Evolutionary conservation across 1,140 invertebrate genomes (phyloP).

Genomic region (Wiebesia pumilae): DNA sequence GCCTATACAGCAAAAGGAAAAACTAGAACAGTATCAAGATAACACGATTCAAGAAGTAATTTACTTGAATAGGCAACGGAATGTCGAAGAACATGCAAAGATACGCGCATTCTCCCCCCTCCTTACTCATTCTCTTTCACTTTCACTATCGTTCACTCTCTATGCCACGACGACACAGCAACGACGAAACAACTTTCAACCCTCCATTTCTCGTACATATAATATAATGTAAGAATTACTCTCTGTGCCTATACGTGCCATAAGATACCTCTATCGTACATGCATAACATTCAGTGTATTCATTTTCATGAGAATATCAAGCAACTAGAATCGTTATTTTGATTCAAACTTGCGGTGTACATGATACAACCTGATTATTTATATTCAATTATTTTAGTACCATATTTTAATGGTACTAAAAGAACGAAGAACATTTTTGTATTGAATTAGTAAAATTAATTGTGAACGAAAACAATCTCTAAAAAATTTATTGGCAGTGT

Average conservation of each 20-base stretch:
- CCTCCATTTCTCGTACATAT: background rate
- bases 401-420: background rate
- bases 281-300: background rate
- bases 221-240: slow-evolving; percentile 24
- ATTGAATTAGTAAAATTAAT: background rate
- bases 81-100: slow-evolving; percentile 31
- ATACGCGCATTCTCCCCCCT: background rate
- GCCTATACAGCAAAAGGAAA: background rate
- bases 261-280: background rate
- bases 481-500: background rate
- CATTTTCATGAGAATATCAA: slow-evolving; percentile 31
- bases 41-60: slow-evolving; percentile 50
- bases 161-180: background rate
- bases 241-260: too few species aligned
- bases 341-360: background rate
- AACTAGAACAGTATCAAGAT: slow-evolving; percentile 15
- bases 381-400: background rate
- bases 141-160: background rate
- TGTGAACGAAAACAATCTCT: background rate
- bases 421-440: too few species aligned
- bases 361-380: background rate
- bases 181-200: slow-evolving; percentile 43
- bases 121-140: background rate
- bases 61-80: slow-evolving; percentile 45
- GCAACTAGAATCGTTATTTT: background rate